These are phyloP conservation scores for Darevskia mixta DNA, from an alignment of 2,797 vertebrate genomes.

Conservation along the genomic window DNA sequence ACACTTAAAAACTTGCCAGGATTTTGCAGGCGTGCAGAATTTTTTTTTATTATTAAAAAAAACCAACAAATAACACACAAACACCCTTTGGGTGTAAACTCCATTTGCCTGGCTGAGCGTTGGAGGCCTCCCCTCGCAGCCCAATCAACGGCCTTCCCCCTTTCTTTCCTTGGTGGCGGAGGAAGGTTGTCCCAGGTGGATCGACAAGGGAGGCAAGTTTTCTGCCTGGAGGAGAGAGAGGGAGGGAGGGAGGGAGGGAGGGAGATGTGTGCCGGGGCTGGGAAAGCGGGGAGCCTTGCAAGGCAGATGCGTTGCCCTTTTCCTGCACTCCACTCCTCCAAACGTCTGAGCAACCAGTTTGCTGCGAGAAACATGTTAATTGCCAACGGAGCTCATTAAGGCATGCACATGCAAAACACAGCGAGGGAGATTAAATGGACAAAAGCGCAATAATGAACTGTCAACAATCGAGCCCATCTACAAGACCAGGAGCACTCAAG, in stretches of 20 bases:
- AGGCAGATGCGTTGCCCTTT: slow-evolving; percentile 93
- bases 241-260: background rate
- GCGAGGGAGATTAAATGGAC: slow-evolving; percentile 89
- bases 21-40: slow-evolving; percentile 60
- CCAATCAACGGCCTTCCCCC: background rate
- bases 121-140: slow-evolving; percentile 30
- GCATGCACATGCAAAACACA: slow-evolving; percentile 91
- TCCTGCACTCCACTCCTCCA: slow-evolving; percentile 88
- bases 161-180: background rate
- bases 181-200: slow-evolving; percentile 70
- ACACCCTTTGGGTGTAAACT: slow-evolving; percentile 37
- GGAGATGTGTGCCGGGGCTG: slow-evolving; percentile 49
- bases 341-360: slow-evolving; percentile 95
- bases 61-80: background rate
- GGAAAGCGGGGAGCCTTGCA: slow-evolving; percentile 85
- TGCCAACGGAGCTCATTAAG: slow-evolving; percentile 95
- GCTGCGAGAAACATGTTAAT: slow-evolving; percentile 96
- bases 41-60: background rate
- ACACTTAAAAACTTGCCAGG: slow-evolving; percentile 71
- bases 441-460: slow-evolving; percentile 95
- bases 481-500: slow-evolving; percentile 91
- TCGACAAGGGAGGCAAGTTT: slow-evolving; percentile 4
- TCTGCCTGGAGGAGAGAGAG: background rate
- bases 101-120: slow-evolving; percentile 47
- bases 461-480: slow-evolving; percentile 95